Percentiles rank a stretch among this genome's conserved stretches.
Conservation (phyloP, 2,888 invertebrate genomes). For the Nephrocerus scutellatus region DNA sequence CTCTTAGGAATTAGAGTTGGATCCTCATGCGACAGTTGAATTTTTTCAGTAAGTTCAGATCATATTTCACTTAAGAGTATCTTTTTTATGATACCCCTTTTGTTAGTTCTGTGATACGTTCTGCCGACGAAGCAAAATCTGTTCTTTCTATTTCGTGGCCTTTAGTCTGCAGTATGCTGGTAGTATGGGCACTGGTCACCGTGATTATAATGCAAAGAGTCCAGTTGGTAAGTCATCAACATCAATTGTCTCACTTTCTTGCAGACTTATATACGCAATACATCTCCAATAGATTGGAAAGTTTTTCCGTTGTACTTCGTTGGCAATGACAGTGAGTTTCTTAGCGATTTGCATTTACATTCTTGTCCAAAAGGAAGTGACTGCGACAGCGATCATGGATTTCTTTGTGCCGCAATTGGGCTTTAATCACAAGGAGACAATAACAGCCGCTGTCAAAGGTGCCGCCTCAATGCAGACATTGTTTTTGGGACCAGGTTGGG, state of each 20-base stretch:
- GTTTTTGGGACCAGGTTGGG: constrained; percentile 81
- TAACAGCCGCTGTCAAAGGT: constrained; percentile 21
- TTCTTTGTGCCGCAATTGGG: constrained; percentile 28
- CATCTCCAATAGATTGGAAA: constrained; percentile 38
- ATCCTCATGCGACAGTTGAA: constrained; percentile 39
- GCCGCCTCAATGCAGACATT: constrained; percentile 48
- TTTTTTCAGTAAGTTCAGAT: constrained; percentile 36
- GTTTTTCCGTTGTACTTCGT: constrained; percentile 33
- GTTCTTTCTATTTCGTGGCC: constrained; percentile 33
- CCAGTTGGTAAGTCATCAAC: constrained; percentile 31
- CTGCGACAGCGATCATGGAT: constrained; percentile 21
- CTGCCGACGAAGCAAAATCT: constrained; percentile 24
- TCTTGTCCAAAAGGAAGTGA: constrained; percentile 27
- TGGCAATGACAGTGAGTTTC: constrained; percentile 35
- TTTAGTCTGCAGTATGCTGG: constrained; percentile 28
- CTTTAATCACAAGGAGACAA: constrained; percentile 20
- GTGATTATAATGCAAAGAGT: constrained; percentile 31
- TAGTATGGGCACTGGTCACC: constrained; percentile 34
- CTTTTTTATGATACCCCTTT: background rate
- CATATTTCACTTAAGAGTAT: background rate
- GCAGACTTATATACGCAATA: too few relatives aligned
- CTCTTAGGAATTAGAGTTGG: too few relatives aligned
- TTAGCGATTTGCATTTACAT: constrained; percentile 33
- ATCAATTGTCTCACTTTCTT: too few relatives aligned
- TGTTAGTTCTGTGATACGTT: constrained; percentile 33